phyloP scores from a whole-genome alignment of 2,797 vertebrate genomes.

The Enteromius thamalakanensis region DNA sequence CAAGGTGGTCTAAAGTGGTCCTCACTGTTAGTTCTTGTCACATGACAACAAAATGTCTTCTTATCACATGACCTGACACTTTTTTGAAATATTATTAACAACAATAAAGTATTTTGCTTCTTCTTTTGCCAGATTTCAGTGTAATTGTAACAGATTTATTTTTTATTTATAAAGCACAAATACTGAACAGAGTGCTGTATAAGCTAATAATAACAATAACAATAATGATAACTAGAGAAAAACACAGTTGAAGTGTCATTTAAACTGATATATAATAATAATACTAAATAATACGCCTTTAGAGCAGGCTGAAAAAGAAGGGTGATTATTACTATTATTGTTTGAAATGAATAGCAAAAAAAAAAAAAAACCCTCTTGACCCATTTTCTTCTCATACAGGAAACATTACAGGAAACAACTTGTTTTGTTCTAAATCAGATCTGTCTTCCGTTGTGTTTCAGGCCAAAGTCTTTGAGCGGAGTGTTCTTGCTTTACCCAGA shows the following conservation, averaged over 20 bases:
- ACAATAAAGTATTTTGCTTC: background rate
- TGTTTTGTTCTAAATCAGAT: background rate
- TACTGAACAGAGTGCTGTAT: background rate
- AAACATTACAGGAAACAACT: background rate
- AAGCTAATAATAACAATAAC: background rate
- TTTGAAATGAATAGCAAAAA: background rate
- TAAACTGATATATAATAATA: background rate
- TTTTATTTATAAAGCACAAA: background rate
- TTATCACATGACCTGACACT: background rate
- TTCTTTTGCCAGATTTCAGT: background rate
- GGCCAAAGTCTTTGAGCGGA: conserved; percentile 78
- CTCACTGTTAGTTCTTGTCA: background rate
- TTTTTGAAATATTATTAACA: background rate
- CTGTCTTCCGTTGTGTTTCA: conserved; percentile 58
- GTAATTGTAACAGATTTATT: background rate
- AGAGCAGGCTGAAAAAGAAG: background rate
- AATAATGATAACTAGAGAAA: background rate
- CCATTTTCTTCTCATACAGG: background rate
- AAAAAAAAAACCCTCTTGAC: background rate
- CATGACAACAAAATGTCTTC: background rate
- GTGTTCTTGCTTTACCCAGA: conserved; percentile 73
- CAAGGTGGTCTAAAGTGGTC: background rate
- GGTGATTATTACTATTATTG: background rate
- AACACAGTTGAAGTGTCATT: background rate
- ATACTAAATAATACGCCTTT: background rate